Evolutionary conservation across 2,888 invertebrate species (phyloP).

Genomic region (Tiliacea citrago): DNA sequence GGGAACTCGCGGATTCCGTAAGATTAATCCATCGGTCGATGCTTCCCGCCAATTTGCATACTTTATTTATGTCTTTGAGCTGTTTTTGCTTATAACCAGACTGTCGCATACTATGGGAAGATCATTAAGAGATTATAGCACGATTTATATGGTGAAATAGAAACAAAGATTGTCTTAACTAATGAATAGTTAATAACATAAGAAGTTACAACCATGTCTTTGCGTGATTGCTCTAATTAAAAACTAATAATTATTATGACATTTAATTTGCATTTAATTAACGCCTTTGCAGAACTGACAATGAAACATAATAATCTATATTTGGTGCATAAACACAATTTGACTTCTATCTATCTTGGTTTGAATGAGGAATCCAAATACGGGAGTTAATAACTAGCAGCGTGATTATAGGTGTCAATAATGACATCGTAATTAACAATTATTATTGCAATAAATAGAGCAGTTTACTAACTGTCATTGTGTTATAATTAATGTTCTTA

Average conservation of each 20-base stretch:
- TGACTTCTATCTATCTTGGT: conserved; percentile 21
- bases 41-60: conserved; percentile 75
- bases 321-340: conserved; percentile 36
- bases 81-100: conserved; percentile 63
- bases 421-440: conserved; percentile 30
- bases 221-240: conserved; percentile 14
- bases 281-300: conserved; percentile 26
- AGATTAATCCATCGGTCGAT: conserved; percentile 79
- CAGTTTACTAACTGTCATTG: not conserved
- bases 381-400: conserved; percentile 5
- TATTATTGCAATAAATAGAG: conserved; percentile 3
- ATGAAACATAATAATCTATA: conserved; percentile 39
- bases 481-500: not conserved
- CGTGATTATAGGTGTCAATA: conserved; percentile 35
- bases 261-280: conserved; percentile 14
- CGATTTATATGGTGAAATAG: conserved; percentile 20
- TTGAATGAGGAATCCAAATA: conserved; percentile 26
- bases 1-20: conserved; percentile 78
- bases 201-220: not conserved
- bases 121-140: conserved; percentile 56
- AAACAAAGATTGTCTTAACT: conserved; percentile 26
- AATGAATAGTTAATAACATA: conserved; percentile 30
- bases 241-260: conserved; percentile 12
- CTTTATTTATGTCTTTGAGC: conserved; percentile 75
- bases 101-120: conserved; percentile 58